Percentiles rank a stretch among this genome's conserved stretches.
These are phyloP conservation scores for Mystacornis crossleyi DNA, from an alignment of 2,113 vertebrate species.

Conservation along the genomic window DNA sequence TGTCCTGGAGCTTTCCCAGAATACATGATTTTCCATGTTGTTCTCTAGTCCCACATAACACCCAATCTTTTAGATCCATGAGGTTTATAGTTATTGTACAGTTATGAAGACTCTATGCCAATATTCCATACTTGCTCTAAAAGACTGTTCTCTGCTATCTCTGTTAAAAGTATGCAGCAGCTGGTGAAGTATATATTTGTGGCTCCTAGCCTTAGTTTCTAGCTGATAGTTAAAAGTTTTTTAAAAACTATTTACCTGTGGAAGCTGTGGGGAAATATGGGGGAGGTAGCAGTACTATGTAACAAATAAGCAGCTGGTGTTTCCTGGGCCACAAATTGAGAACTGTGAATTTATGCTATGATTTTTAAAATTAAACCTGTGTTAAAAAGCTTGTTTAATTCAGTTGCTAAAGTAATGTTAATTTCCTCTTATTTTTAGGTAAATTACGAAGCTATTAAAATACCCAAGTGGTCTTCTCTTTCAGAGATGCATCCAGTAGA, in stretches of 20 bases:
- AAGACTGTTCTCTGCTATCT: neutral
- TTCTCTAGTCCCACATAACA: neutral
- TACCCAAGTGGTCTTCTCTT: conserved; percentile 88
- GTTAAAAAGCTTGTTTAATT: neutral
- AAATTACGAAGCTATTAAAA: conserved; percentile 77
- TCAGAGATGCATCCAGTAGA: conserved; percentile 90
- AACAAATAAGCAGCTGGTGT: neutral
- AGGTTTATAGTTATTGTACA: neutral
- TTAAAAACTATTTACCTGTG: neutral
- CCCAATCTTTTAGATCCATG: rapidly evolving
- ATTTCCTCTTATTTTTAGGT: conserved; percentile 78
- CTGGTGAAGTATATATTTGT: neutral
- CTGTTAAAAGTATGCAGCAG: neutral
- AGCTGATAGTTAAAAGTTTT: neutral
- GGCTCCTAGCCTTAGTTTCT: neutral
- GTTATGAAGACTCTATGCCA: neutral
- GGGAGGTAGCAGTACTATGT: neutral
- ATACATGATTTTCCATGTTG: neutral
- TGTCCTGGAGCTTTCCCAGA: neutral
- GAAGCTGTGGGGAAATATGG: neutral
- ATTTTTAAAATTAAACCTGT: neutral
- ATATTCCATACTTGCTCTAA: neutral
- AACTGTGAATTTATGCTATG: neutral
- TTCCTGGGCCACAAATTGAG: neutral
- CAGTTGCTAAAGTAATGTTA: neutral